Base-by-base conservation (phyloP, 2,797 vertebrate species). In the Leptoclinus maculatus region DNA sequence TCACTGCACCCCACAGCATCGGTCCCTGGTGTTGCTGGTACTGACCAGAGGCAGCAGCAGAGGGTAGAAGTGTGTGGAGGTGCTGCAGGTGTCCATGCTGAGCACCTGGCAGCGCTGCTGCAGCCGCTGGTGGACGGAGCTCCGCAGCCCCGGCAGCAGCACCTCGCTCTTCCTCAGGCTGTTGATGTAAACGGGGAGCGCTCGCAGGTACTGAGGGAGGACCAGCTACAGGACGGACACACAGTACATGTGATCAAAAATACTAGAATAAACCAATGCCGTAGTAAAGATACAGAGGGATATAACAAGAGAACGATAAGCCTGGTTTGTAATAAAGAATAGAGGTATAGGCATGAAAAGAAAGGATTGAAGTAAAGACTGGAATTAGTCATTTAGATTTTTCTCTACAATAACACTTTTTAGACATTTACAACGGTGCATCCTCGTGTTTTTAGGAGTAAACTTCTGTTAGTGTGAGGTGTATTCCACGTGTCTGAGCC, bases 121-220 rank as follows among this genome's bases (percentile, higher is more conserved):
- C 73, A 95, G 91, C 19, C 95, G 90, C 75, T 94, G 92, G 84
- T 94, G 94, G 53, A 95, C 60, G n/a, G 95, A 94, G 92, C 92
- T 94, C 64, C 91, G 90, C 77, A 94, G 86, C 25, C 95, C 94
- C 0, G 95, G 95, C 80, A 96, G 92, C 71, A 96, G 88, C 58
- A 96, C 95, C 65, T 95, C 95, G 2, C 95, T 96, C 90, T 96
- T 96, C 83, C 95, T 94, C 86, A 96, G 89, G 29, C 94, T 95
- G 90, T 96, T 96, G 83, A 95, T 66, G 84, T 95, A 96, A 67
- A 96, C 94, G 1, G 95, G 95, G 36, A 96, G 89, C 0, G 91
- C 90, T 79, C 95, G 94, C 66, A 96, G 93, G 51, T 92, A 90
- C 88, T 94, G 94, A 59, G 95, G 95, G 34, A 96, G 90, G 51